Evolutionary conservation across 2,113 vertebrate species (phyloP).

Genomic region (Rousettus leschenaultii): DNA sequence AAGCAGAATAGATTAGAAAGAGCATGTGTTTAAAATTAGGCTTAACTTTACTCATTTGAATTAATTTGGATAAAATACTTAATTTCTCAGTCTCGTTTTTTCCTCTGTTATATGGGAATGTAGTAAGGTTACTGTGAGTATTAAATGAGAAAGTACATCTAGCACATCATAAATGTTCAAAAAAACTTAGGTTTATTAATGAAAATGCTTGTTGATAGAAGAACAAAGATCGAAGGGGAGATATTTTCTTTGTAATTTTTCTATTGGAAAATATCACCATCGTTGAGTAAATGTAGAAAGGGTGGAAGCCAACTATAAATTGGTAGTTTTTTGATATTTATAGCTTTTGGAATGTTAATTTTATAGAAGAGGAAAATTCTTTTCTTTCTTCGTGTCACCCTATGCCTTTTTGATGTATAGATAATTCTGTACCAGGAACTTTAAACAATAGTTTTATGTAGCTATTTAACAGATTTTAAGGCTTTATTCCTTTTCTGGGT

Average conservation of each 20-base stretch:
- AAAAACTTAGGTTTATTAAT: slow-evolving; percentile 14
- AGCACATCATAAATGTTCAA: not conserved
- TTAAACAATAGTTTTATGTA: not conserved
- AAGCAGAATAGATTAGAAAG: not conserved
- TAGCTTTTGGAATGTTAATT: slow-evolving; percentile 14
- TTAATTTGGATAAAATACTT: slow-evolving; percentile 3
- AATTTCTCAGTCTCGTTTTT: not conserved
- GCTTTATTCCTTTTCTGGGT: not conserved
- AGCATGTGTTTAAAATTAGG: slow-evolving; percentile 8
- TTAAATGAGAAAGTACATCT: not conserved
- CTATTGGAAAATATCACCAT: not conserved
- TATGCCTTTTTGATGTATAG: not conserved
- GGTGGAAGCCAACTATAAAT: not conserved
- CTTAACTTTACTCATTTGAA: slow-evolving; percentile 27
- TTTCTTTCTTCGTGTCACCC: not conserved
- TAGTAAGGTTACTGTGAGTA: not conserved
- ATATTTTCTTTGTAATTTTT: slow-evolving; percentile 29
- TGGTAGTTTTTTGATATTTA: not conserved
- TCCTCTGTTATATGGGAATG: not conserved
- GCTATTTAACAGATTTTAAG: not conserved
- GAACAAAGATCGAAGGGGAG: not conserved
- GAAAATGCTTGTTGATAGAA: not conserved
- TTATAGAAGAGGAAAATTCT: not conserved
- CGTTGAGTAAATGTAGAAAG: not conserved
- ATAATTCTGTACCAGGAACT: slow-evolving; percentile 5